These are phyloP conservation scores for Aproaerema taeniolella DNA, from an alignment of 2,888 invertebrate genomes.

Conservation along the genomic window DNA sequence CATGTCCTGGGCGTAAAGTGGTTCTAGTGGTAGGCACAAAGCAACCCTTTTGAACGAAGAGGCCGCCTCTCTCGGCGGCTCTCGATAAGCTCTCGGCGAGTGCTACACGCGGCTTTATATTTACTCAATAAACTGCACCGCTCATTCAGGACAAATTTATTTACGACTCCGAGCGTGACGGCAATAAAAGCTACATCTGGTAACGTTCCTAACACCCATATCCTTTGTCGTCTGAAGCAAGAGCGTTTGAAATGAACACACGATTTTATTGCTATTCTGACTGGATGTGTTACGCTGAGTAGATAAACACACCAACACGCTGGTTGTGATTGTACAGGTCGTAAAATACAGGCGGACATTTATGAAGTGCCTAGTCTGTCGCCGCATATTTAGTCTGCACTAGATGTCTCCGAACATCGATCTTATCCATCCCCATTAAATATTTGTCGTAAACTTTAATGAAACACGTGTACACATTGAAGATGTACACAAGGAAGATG, in stretches of 20 bases:
- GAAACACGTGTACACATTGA: neutral
- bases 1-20: conserved; percentile 47
- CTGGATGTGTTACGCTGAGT: conserved; percentile 4
- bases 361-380: conserved; percentile 7
- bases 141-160: conserved; percentile 23
- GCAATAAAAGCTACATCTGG: conserved; percentile 9
- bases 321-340: conserved; percentile 9
- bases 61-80: conserved; percentile 48
- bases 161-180: conserved; percentile 12
- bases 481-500: neutral
- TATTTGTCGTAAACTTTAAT: no score
- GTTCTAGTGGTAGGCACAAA: conserved; percentile 58
- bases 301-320: conserved; percentile 11
- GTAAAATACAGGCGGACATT: conserved; percentile 13
- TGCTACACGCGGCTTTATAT: conserved; percentile 32
- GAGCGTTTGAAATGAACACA: conserved; percentile 10
- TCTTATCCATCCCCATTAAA: no score
- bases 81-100: conserved; percentile 49
- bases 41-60: conserved; percentile 57
- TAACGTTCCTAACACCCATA: conserved; percentile 10
- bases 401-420: no score
- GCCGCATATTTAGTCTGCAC: neutral
- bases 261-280: conserved; percentile 11
- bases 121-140: conserved; percentile 40
- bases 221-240: conserved; percentile 9